A percentile compares a stretch with the other conserved stretches of the same genome.
These are phyloP conservation scores for Naja naja DNA, from an alignment of 2,113 vertebrate genomes.

Conservation along the genomic window DNA sequence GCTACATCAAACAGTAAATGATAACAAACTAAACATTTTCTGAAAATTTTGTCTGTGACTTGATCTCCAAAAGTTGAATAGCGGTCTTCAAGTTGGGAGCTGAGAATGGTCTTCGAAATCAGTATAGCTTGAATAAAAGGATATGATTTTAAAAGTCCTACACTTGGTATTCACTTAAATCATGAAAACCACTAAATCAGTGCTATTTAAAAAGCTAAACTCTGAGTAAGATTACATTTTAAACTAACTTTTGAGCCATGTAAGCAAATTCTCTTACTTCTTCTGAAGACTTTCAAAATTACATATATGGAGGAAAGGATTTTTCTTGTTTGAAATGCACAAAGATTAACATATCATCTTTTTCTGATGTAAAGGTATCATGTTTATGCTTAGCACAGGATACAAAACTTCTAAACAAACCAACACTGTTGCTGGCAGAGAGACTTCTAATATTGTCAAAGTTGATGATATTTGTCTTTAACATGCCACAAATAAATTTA, in stretches of 20 bases:
- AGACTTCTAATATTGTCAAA: slow-evolving; percentile 40
- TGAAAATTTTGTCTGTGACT: not conserved
- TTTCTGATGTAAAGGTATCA: slow-evolving; percentile 39
- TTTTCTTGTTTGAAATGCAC: slow-evolving; percentile 57
- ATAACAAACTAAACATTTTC: slow-evolving; percentile 20
- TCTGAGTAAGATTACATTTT: not conserved
- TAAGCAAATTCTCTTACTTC: not conserved
- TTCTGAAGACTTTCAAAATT: not conserved
- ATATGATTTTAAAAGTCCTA: not conserved
- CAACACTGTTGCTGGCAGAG: slow-evolving; percentile 46
- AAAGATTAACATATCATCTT: slow-evolving; percentile 21
- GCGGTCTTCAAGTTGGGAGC: not conserved
- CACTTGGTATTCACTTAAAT: not conserved
- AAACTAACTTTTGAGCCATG: not conserved
- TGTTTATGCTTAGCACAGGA: slow-evolving; percentile 28
- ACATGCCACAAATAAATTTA: slow-evolving; percentile 5
- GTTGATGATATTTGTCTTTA: slow-evolving; percentile 21
- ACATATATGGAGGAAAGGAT: not conserved
- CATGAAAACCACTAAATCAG: not conserved
- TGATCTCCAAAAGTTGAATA: not conserved
- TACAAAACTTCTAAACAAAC: slow-evolving; percentile 11
- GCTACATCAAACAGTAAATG: not conserved
- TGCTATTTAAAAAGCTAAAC: not conserved
- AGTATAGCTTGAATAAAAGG: slow-evolving; percentile 26
- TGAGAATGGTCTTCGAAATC: slow-evolving; percentile 36